Evolutionary conservation across 2,888 invertebrate species (phyloP), one percentile per base, ranked within the genome.

Genomic region (Patella caerulea): DNA sequence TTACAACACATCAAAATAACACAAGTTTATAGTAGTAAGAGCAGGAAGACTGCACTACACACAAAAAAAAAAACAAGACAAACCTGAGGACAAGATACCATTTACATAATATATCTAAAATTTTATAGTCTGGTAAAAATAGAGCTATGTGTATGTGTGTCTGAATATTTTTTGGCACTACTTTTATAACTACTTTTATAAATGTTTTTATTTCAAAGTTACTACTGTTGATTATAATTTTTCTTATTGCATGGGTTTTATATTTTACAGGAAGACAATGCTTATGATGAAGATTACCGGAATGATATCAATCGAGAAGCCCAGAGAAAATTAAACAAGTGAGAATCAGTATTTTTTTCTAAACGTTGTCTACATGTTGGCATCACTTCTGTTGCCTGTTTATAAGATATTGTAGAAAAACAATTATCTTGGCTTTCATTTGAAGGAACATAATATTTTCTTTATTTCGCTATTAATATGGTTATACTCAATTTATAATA

Each of bases 241-340:
- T 17, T n/a, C 17, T 75, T 12, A 3, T 71, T n/a, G 3, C 14
- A 17, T 56, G 45, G 54, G 19, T 54, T 45, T 15, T 15, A 17
- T 73, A 34, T 71, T 53, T 73, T 79, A 54, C 70, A 86, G 86
- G 84, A 83, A 65, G 79, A 84, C 78, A 78, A 74, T 52, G 77
- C 71, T 73, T 71, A 77, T 55, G 53, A 69, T 7, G 53, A 69
- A 56, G 72, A 76, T 71, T 72, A 78, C 19, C 34, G 45, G 24
- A 76, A 81, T 17, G 17, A 59, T 11, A 56, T 73, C 7, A 78
- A 54, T 54, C 56, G 45, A 69, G n/a, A 76, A 24, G 81, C 81
- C 52, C 72, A 78, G 45, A 71, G 75, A 24, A 81, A 78, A 71
- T 59, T 73, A 19, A 79, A 78, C 56, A 77, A 71, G 80, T 79